Conservation (phyloP, 2,113 vertebrate genomes). For the Sander vitreus region DNA sequence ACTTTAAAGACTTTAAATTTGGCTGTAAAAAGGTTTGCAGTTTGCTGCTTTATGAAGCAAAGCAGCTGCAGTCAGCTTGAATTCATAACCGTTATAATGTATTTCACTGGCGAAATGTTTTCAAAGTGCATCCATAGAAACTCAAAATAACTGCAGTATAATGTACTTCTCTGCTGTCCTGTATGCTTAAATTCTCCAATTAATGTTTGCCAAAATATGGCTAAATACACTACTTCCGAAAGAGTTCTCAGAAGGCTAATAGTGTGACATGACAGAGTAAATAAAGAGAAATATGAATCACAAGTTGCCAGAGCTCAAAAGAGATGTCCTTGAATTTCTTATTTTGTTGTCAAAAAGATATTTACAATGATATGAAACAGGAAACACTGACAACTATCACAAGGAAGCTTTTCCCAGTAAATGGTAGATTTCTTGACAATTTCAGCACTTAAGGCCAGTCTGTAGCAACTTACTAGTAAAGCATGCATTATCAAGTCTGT, state of each 20-base stretch:
- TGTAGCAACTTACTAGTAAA: background rate
- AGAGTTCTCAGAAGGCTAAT: background rate
- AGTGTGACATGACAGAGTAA: background rate
- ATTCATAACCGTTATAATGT: background rate
- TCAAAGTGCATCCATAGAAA: background rate
- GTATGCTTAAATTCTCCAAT: background rate
- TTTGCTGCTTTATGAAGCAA: background rate
- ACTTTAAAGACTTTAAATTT: background rate
- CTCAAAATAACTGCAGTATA: background rate
- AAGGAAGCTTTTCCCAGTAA: too few relatives aligned
- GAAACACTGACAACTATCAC: too few relatives aligned
- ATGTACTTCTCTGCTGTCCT: background rate
- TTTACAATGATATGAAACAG: too few relatives aligned
- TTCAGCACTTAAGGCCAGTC: background rate
- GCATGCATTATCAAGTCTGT: background rate
- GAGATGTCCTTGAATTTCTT: background rate
- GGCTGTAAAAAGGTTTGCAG: background rate
- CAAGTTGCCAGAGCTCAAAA: background rate
- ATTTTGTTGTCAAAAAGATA: background rate
- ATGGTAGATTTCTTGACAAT: background rate
- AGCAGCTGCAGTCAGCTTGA: background rate
- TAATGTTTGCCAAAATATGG: background rate
- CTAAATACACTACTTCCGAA: background rate
- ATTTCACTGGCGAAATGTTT: background rate
- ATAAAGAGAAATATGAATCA: background rate